Conservation (phyloP, 2,113 vertebrate species). For the Piprites chloris region DNA sequence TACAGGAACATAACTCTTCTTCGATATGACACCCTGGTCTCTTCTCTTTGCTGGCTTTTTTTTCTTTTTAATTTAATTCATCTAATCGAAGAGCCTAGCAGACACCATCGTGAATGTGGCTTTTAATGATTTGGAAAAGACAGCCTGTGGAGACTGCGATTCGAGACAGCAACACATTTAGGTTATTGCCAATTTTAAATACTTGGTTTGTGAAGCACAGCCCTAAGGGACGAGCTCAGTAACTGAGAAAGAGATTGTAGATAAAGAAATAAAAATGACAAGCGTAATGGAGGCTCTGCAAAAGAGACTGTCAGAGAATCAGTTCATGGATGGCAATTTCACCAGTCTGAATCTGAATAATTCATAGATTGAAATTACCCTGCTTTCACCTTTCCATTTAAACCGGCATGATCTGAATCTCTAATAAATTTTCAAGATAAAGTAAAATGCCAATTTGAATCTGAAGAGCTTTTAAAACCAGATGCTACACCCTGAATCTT, state of each 20-base stretch:
- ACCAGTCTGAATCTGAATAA: constrained; percentile 83
- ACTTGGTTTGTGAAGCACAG: constrained; percentile 76
- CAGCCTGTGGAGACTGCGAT: constrained; percentile 76
- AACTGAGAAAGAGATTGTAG: constrained; percentile 76
- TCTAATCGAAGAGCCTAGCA: constrained; percentile 66
- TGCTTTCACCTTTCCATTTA: constrained; percentile 85
- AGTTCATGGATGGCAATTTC: constrained; percentile 78
- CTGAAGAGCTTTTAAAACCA: constrained; percentile 81
- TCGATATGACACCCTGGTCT: constrained; percentile 28
- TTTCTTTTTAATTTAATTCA: constrained; percentile 23
- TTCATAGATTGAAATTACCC: constrained; percentile 87
- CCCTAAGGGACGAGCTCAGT: constrained; percentile 77
- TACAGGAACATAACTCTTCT: constrained; percentile 65
- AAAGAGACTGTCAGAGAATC: constrained; percentile 77
- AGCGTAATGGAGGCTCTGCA: constrained; percentile 76
- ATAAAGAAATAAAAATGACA: constrained; percentile 87
- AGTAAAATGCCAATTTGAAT: constrained; percentile 82
- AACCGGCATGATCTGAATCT: constrained; percentile 81
- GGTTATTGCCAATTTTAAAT: constrained; percentile 80
- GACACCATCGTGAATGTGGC: constrained; percentile 68
- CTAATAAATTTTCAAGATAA: constrained; percentile 83
- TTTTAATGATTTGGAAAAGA: constrained; percentile 76
- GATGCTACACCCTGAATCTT: constrained; percentile 78
- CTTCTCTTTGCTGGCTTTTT: not conserved
- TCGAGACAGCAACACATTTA: constrained; percentile 73